A percentile compares a stretch with the other conserved stretches of the same genome.
These are phyloP conservation scores for Dione juno DNA, from an alignment of 2,888 invertebrate genomes.

Conservation along the genomic window DNA sequence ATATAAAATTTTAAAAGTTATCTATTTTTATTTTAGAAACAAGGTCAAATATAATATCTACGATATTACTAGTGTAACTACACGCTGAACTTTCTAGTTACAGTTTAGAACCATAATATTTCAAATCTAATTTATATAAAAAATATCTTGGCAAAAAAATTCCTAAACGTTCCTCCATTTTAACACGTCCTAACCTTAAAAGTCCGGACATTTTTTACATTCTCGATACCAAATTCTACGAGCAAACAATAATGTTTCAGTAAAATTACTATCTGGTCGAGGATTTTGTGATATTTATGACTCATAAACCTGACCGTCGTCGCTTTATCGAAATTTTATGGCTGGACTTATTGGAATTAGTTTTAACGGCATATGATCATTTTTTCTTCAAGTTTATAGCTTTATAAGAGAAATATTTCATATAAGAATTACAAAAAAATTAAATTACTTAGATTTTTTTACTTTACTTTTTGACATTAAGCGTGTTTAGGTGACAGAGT, in stretches of 20 bases:
- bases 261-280: slow-evolving; percentile 21
- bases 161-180: neutral
- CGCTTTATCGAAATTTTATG: slow-evolving; percentile 27
- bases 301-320: slow-evolving; percentile 27
- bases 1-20: too few species aligned
- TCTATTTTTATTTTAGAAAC: too few species aligned
- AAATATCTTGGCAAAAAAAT: neutral
- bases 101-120: too few species aligned
- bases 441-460: too few species aligned
- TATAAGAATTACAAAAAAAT: too few species aligned
- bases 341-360: slow-evolving; percentile 20
- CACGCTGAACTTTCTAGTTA: too few species aligned
- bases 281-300: slow-evolving; percentile 19
- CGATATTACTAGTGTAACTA: too few species aligned
- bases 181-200: neutral
- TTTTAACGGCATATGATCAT: slow-evolving; percentile 5
- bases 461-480: too few species aligned
- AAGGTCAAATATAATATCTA: too few species aligned
- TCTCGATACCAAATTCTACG: neutral
- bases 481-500: too few species aligned
- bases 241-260: slow-evolving; percentile 9
- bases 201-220: neutral
- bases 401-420: neutral
- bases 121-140: neutral
- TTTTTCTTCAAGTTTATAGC: neutral